Evolutionary conservation across 2,113 vertebrate genomes (phyloP).

Genomic region (Mirza zaza): DNA sequence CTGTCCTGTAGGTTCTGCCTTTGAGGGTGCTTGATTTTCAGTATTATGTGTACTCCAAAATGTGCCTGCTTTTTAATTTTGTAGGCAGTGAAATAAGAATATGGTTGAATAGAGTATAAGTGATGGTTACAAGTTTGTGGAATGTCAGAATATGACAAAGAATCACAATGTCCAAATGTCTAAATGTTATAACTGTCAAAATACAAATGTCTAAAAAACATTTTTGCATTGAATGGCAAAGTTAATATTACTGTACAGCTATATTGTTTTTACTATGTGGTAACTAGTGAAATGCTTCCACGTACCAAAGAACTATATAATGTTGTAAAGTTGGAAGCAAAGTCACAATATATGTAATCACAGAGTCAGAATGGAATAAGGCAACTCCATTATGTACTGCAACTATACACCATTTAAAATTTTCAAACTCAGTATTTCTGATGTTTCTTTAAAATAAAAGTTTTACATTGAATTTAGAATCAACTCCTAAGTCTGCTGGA

Average conservation of each 20-base stretch:
- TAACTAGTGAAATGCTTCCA: constrained; percentile 54
- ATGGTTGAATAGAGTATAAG: constrained; percentile 71
- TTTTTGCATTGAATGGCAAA: constrained; percentile 68
- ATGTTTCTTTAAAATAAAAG: constrained; percentile 22
- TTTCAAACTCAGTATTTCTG: constrained; percentile 51
- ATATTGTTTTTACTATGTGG: constrained; percentile 66
- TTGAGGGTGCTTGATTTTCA: constrained; percentile 29
- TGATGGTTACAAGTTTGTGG: constrained; percentile 61
- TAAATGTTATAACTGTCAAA: constrained; percentile 67
- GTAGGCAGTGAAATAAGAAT: constrained; percentile 67
- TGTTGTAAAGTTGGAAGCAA: constrained; percentile 51
- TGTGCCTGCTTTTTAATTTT: constrained; percentile 66
- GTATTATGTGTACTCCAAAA: constrained; percentile 25
- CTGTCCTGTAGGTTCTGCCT: not conserved
- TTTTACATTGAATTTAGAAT: constrained; percentile 39
- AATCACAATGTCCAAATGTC: constrained; percentile 71
- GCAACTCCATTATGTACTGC: constrained; percentile 54
- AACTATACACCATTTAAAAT: constrained; percentile 58
- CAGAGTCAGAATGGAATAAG: constrained; percentile 54
- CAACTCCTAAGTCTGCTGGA: not conserved
- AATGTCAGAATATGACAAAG: constrained; percentile 61
- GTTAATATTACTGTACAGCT: constrained; percentile 72
- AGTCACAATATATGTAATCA: constrained; percentile 53
- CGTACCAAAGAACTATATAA: not conserved
- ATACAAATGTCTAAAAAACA: constrained; percentile 62